Percentiles rank a stretch among this genome's conserved stretches.
Conservation (phyloP, 2,888 invertebrate genomes). For the Oxycera nigricornis region DNA sequence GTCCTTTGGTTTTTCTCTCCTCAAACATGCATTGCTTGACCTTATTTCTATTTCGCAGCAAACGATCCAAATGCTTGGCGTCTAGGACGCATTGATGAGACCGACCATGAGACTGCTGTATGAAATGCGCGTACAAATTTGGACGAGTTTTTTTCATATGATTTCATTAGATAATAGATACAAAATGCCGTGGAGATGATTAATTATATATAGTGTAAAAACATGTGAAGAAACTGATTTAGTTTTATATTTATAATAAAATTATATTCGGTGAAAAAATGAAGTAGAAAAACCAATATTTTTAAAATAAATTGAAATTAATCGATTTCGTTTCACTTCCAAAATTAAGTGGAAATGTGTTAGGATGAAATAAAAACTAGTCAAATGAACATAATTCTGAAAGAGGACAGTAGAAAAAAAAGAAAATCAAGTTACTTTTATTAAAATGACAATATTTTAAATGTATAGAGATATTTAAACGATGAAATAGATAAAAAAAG, state of each 20-base stretch:
- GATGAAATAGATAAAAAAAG: neutral
- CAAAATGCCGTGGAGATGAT: no score
- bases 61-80: slow-evolving; percentile 83
- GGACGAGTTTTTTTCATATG: slow-evolving; percentile 12
- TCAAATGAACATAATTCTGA: neutral
- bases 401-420: neutral
- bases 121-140: slow-evolving; percentile 60
- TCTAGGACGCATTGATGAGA: slow-evolving; percentile 80
- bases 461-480: neutral
- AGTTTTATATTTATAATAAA: slow-evolving; percentile 12
- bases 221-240: neutral
- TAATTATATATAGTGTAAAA: neutral
- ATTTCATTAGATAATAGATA: slow-evolving; percentile 12
- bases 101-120: slow-evolving; percentile 82
- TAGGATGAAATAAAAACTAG: neutral
- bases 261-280: neutral
- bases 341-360: slow-evolving; percentile 7
- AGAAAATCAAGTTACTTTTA: neutral
- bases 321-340: slow-evolving; percentile 1
- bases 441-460: slow-evolving; percentile 36
- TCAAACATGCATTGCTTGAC: neutral
- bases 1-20: no score
- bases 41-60: slow-evolving; percentile 59
- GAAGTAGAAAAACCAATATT: neutral
- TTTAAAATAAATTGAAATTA: slow-evolving; percentile 10